These are phyloP conservation scores for Osmoderma eremita DNA, from an alignment of 2,888 invertebrate species.

Conservation along the genomic window DNA sequence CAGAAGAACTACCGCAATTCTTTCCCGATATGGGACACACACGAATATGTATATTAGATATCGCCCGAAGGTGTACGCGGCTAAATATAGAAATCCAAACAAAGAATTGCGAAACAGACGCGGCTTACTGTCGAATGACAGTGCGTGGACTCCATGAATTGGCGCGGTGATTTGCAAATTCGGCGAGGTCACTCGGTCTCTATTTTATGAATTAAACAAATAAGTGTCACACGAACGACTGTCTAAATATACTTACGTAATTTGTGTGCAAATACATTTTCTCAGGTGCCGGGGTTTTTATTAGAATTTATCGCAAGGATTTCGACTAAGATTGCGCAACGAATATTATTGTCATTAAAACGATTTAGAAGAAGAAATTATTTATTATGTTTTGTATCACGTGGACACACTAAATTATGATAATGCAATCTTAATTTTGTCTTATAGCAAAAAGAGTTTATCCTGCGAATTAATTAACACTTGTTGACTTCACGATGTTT, in stretches of 20 bases:
- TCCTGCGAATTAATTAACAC: too few species aligned
- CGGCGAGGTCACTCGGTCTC: constrained; percentile 20
- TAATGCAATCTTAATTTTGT: too few species aligned
- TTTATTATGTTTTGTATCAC: too few species aligned
- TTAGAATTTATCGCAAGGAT: not conserved
- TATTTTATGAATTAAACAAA: constrained; percentile 16
- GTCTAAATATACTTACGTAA: not conserved
- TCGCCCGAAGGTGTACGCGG: constrained; percentile 3
- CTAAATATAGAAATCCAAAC: constrained; percentile 35
- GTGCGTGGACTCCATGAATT: constrained; percentile 11
- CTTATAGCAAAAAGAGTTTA: too few species aligned
- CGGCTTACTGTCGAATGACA: constrained; percentile 22
- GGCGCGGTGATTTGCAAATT: constrained; percentile 29
- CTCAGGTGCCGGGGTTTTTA: not conserved
- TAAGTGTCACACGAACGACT: not conserved
- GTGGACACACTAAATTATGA: too few species aligned
- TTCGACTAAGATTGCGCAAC: not conserved
- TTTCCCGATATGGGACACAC: not conserved
- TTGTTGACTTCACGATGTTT: too few species aligned
- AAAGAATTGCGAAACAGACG: constrained; percentile 29
- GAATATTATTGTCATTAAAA: not conserved
- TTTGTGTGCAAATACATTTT: not conserved
- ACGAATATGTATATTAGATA: not conserved
- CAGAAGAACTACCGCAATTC: constrained; percentile 3
- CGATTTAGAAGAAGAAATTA: not conserved